Evolutionary conservation across 2,888 invertebrate genomes (phyloP).

Genomic region (Nebria salina): DNA sequence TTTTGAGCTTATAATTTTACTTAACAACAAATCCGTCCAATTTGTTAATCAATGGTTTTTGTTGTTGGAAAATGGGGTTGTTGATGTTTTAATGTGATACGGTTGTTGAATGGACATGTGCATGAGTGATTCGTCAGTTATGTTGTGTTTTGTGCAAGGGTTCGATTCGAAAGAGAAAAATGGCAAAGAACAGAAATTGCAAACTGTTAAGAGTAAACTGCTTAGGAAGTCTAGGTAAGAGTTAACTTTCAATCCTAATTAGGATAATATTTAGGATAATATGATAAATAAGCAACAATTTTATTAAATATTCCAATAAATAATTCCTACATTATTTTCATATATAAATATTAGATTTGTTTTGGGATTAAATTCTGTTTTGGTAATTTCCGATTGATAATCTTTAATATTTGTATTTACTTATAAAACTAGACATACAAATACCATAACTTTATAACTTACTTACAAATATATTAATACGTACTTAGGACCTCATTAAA

Average conservation of each 20-base stretch:
- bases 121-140: slow-evolving; percentile 63
- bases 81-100: not conserved
- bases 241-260: not conserved
- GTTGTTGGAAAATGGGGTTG: not conserved
- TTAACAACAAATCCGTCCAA: not conserved
- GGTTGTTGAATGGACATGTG: slow-evolving; percentile 49
- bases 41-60: not conserved
- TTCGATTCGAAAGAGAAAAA: slow-evolving; percentile 66
- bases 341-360: too few relatives aligned
- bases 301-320: too few relatives aligned
- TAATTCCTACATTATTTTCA: too few relatives aligned
- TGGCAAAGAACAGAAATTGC: slow-evolving; percentile 58
- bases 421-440: too few relatives aligned
- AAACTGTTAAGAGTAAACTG: slow-evolving; percentile 57
- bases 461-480: too few relatives aligned
- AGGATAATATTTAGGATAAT: too few relatives aligned
- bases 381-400: too few relatives aligned
- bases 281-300: too few relatives aligned
- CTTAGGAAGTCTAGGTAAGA: slow-evolving; percentile 59
- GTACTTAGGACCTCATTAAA: too few relatives aligned
- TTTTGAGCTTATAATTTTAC: not conserved
- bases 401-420: too few relatives aligned
- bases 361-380: too few relatives aligned
- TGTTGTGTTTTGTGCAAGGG: slow-evolving; percentile 77
- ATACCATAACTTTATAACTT: too few relatives aligned